Evolutionary conservation across 2,888 invertebrate genomes (phyloP).

Genomic region (Elmis aenea): DNA sequence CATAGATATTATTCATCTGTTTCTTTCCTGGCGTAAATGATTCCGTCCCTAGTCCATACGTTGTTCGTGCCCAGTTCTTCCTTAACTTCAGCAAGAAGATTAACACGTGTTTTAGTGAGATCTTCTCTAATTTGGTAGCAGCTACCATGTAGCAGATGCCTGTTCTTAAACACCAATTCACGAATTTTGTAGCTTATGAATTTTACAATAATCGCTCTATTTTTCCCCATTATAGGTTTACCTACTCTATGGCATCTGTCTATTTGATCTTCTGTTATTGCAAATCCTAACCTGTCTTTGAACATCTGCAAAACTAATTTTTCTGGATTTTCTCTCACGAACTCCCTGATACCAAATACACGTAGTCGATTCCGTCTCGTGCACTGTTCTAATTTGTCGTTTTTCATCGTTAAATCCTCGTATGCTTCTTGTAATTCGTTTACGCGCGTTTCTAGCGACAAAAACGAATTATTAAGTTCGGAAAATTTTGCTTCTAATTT

Average conservation of each 20-base stretch:
- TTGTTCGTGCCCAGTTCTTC: background rate
- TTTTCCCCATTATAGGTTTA: background rate
- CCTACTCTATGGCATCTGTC: constrained; percentile 1
- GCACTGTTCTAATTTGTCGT: constrained; percentile 1
- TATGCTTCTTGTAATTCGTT: background rate
- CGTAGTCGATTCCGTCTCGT: background rate
- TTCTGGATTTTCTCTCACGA: background rate
- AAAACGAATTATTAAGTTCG: too few species aligned
- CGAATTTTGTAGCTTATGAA: background rate
- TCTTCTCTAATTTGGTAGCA: background rate
- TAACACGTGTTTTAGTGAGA: background rate
- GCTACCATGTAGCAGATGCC: background rate
- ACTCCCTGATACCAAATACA: background rate
- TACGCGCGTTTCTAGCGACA: too few species aligned
- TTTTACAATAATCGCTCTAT: background rate
- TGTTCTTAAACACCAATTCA: background rate
- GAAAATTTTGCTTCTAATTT: too few species aligned
- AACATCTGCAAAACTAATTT: background rate
- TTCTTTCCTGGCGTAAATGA: too few species aligned
- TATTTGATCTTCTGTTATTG: background rate
- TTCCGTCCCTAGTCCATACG: constrained; percentile 1
- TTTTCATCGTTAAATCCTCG: background rate
- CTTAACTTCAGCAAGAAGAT: background rate
- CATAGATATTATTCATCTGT: too few species aligned
- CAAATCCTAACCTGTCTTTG: background rate